Conservation (phyloP, 2,113 vertebrate species). For the Podocnemis expansa region DNA sequence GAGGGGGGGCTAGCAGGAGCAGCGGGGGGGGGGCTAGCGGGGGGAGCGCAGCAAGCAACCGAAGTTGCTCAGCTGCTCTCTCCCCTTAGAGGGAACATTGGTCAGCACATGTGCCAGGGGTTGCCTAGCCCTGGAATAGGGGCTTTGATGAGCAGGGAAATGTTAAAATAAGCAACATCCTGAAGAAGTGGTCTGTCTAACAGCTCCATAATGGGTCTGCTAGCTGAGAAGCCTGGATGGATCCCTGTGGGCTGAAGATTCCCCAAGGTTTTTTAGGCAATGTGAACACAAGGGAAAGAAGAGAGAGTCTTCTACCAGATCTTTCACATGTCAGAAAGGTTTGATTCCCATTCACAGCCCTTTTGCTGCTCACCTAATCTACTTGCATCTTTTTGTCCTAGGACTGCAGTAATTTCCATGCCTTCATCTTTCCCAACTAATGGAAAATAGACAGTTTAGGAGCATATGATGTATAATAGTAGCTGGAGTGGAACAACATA, state of each 20-base stretch:
- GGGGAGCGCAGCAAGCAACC: too few relatives aligned
- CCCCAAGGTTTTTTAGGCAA: not conserved
- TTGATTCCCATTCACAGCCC: rapidly evolving
- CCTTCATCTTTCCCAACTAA: not conserved
- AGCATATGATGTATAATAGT: not conserved
- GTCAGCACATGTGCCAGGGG: too few relatives aligned
- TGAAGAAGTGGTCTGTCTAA: not conserved
- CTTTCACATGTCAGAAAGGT: not conserved
- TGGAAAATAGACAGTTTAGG: not conserved
- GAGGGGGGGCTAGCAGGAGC: too few relatives aligned
- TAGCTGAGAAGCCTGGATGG: not conserved
- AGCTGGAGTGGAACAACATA: not conserved
- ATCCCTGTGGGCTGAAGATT: not conserved
- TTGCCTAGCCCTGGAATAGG: too few relatives aligned
- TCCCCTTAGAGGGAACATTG: too few relatives aligned
- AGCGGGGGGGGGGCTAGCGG: too few relatives aligned
- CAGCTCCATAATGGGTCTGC: not conserved
- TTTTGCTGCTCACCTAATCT: not conserved
- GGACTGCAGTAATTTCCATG: not conserved
- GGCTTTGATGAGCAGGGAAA: not conserved
- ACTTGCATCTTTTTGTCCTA: not conserved
- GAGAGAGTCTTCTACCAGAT: not conserved
- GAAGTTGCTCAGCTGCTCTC: too few relatives aligned
- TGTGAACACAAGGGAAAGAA: not conserved
- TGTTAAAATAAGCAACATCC: not conserved